phyloP scores from a whole-genome alignment of 1,140 invertebrate genomes.

The Papilio dardanus region DNA sequence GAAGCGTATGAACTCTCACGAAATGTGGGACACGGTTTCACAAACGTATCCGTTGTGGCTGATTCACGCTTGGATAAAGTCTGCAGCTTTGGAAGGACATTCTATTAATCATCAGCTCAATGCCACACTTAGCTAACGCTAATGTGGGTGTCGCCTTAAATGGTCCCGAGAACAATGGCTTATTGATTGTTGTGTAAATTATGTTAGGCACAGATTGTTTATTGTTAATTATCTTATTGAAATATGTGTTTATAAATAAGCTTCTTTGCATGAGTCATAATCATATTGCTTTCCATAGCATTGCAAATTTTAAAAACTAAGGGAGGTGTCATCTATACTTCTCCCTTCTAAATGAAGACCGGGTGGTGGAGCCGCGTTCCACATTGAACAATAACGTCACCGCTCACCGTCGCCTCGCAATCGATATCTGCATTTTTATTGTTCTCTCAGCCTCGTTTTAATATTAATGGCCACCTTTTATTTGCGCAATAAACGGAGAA shows the following conservation, averaged over 20 bases:
- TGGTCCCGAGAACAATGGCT: constrained; percentile 61
- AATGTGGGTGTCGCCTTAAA: constrained; percentile 59
- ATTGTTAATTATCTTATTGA: constrained; percentile 33
- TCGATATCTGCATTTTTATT: constrained; percentile 73
- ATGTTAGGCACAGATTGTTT: constrained; percentile 43
- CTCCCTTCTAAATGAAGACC: constrained; percentile 46
- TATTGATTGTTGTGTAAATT: constrained; percentile 56
- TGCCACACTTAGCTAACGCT: constrained; percentile 58
- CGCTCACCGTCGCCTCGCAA: constrained; percentile 52
- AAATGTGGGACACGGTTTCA: constrained; percentile 36
- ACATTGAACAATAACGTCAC: constrained; percentile 62
- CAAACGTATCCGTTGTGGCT: constrained; percentile 37
- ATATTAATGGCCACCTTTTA: constrained; percentile 43
- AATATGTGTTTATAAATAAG: constrained; percentile 15
- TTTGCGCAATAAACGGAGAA: constrained; percentile 19
- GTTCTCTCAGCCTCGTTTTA: constrained; percentile 41
- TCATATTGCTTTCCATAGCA: neutral
- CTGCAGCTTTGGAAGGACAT: constrained; percentile 18
- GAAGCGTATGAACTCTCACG: constrained; percentile 35
- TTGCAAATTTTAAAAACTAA: neutral
- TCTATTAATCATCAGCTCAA: constrained; percentile 56
- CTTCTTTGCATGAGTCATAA: neutral
- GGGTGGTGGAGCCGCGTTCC: constrained; percentile 62
- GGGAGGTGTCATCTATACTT: neutral
- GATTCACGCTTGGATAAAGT: constrained; percentile 33